Evolutionary conservation across 2,113 vertebrate species (phyloP), one percentile per base, ranked within the genome.

Genomic region (Odobenus rosmarus): DNA sequence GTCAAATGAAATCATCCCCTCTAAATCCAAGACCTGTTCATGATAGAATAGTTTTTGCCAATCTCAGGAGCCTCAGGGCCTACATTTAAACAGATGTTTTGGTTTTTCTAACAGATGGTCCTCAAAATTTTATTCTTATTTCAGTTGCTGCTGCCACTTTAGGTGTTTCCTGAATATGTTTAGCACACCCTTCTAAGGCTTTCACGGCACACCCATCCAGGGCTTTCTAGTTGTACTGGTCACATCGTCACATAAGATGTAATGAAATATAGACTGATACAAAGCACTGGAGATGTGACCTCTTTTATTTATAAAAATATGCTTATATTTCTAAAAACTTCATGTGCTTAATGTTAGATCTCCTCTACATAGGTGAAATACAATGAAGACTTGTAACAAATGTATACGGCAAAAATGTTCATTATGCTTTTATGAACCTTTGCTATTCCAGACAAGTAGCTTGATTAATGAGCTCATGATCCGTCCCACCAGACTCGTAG

Each of bases 61-160:
- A 24, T 53, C 71, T 94, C 39, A 86, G 51, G 36, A 80, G 51
- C 85, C 72, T 88, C 55, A 33, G 7, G 21, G 64, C 55, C 94
- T 94, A 55, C 57, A 36, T 85, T 90, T 90, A 90, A 64, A 88
- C 96, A 96, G 94, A 94, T 97, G 95, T 96, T 96, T 76, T 79
- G 83, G 83, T 62, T 97, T 92, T 96, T 93, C 92, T 62, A 89
- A 92, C 87, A 96, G 49, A 95, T 80, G 62, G 80, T n/a, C 33
- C 62, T 92, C 55, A 82, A 72, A 53, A 6, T 74, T 53, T 77
- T 57, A 57, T 81, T 85, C 67, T 74, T 57, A 19, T 72, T 80
- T 86, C 77, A 74, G 55, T 46, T 42, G 18, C 16, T 67, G 69
- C 61, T 80, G 88, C 61, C 85, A 94, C 61, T 82, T 77, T 39